These are phyloP conservation scores for Ectemnius lituratus DNA, from an alignment of 2,888 invertebrate genomes.

Conservation along the genomic window DNA sequence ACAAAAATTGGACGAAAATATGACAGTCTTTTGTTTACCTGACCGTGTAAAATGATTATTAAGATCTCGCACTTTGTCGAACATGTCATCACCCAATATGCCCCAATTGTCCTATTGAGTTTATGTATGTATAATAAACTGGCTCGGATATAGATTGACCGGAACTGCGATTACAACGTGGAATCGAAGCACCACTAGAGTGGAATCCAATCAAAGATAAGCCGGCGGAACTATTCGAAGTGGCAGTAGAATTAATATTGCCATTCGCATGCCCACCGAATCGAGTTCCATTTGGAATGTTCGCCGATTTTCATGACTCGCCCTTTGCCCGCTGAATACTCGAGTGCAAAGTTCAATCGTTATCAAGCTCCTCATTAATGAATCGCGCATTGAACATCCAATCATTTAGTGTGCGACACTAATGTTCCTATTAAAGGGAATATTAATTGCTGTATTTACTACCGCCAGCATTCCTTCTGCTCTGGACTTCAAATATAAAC, in stretches of 20 bases:
- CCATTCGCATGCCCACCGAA: conserved; percentile 32
- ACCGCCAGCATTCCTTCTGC: too few species aligned
- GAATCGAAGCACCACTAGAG: conserved; percentile 27
- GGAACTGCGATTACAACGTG: conserved; percentile 1
- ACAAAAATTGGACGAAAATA: too few species aligned
- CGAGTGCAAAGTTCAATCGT: conserved; percentile 19
- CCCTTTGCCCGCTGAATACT: conserved; percentile 39
- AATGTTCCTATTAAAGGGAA: too few species aligned
- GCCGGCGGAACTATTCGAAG: conserved; percentile 45
- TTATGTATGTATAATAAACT: neutral
- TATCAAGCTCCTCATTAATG: too few species aligned
- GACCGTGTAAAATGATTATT: too few species aligned
- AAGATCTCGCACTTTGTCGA: neutral
- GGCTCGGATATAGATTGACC: neutral
- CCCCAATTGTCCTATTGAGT: too few species aligned
- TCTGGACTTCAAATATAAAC: too few species aligned
- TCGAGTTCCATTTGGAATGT: conserved; percentile 38
- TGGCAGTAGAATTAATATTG: conserved; percentile 54
- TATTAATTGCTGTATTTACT: too few species aligned
- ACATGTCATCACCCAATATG: neutral
- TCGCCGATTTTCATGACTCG: conserved; percentile 38
- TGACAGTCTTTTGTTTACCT: too few species aligned
- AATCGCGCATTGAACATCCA: too few species aligned
- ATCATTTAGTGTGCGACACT: too few species aligned
- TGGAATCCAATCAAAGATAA: conserved; percentile 54